phyloP scores from a whole-genome alignment of 2,888 invertebrate genomes.

The Leptinotarsa rubiginosa region DNA sequence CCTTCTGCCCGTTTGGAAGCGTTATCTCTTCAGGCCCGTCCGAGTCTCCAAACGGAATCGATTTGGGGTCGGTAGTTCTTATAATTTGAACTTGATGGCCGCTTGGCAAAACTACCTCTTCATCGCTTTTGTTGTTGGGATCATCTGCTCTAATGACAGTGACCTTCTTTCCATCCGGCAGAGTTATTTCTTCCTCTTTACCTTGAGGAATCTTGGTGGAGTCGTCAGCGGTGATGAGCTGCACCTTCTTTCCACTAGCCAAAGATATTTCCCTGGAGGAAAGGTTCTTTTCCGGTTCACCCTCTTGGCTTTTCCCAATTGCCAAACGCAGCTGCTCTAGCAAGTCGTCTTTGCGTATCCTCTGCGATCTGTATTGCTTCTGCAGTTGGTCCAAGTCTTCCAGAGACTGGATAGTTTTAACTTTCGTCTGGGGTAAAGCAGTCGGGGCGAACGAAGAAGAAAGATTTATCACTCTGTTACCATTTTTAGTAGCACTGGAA shows the following conservation, averaged over 20 bases:
- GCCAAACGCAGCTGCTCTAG: conserved; percentile 81
- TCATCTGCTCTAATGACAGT: conserved; percentile 77
- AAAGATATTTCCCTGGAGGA: conserved; percentile 80
- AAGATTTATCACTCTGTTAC: conserved; percentile 5
- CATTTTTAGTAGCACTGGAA: conserved; percentile 62
- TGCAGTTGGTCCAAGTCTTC: conserved; percentile 63
- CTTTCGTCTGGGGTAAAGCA: conserved; percentile 71
- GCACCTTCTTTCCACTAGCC: conserved; percentile 81
- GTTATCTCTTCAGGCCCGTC: conserved; percentile 78
- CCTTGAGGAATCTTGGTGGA: conserved; percentile 53
- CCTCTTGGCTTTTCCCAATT: conserved; percentile 75
- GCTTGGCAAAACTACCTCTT: conserved; percentile 68
- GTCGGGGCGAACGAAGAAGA: conserved; percentile 59
- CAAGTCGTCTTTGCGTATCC: conserved; percentile 77
- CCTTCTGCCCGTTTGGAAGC: conserved; percentile 78
- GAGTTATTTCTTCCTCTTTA: conserved; percentile 67
- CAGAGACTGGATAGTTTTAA: conserved; percentile 60
- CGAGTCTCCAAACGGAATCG: conserved; percentile 42
- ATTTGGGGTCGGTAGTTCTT: conserved; percentile 47
- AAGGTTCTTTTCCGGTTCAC: conserved; percentile 76
- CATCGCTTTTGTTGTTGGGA: conserved; percentile 65
- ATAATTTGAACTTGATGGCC: conserved; percentile 80
- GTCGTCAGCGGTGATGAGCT: conserved; percentile 69
- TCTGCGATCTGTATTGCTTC: conserved; percentile 66
- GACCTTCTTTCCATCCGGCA: conserved; percentile 79